These are phyloP conservation scores for Lota lota DNA, from an alignment of 2,113 vertebrate genomes.

Conservation along the genomic window DNA sequence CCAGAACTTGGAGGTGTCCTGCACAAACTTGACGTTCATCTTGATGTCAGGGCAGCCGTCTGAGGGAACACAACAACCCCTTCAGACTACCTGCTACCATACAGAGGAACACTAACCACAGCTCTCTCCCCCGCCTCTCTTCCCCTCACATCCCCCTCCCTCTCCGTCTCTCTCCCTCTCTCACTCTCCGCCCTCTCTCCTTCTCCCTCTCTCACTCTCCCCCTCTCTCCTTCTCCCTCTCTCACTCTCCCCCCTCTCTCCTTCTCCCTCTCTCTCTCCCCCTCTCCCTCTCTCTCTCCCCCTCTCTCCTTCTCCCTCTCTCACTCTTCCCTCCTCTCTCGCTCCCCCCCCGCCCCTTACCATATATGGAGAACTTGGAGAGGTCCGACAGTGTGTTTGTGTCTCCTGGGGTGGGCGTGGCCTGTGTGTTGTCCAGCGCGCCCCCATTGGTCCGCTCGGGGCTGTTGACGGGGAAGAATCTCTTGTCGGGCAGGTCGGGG, in stretches of 20 bases:
- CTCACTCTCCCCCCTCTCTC: no score
- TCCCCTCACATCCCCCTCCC: no score
- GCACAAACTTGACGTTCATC: constrained; percentile 96
- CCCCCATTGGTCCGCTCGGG: constrained; percentile 78
- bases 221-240: no score
- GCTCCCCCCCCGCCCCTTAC: constrained; percentile 55
- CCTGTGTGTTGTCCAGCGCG: constrained; percentile 81
- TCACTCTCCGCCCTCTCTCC: no score
- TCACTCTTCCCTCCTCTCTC: no score
- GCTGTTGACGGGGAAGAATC: constrained; percentile 82
- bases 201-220: no score
- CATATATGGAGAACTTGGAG: constrained; percentile 89
- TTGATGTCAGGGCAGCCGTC: constrained; percentile 91
- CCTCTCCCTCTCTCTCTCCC: no score
- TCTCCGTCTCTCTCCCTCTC: no score
- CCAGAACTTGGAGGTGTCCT: constrained; percentile 98
- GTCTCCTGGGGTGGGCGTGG: constrained; percentile 66
- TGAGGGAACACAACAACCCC: constrained; percentile 39
- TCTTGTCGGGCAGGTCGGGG: constrained; percentile 82
- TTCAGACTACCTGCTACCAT: background rate
- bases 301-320: no score
- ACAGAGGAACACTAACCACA: no score
- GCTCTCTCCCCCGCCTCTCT: no score
- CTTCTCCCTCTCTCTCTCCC: no score
- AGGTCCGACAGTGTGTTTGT: constrained; percentile 83